These are phyloP conservation scores for Hyposoter dolosus DNA, from an alignment of 2,888 invertebrate genomes.

Conservation along the genomic window DNA sequence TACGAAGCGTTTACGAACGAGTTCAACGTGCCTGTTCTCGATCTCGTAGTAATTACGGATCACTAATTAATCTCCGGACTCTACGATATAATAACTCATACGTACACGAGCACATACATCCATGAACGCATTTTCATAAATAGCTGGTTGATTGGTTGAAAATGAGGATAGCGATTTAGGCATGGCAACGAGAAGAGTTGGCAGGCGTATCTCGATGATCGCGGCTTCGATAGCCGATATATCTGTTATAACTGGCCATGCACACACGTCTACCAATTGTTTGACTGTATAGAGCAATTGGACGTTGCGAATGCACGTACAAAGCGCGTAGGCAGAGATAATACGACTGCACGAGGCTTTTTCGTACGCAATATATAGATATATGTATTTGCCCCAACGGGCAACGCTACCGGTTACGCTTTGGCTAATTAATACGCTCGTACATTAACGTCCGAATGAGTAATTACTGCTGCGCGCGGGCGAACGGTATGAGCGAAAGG, in stretches of 20 bases:
- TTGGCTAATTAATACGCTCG: constrained; percentile 80
- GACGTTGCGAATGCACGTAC: constrained; percentile 25
- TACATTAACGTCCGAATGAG: constrained; percentile 81
- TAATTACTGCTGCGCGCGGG: constrained; percentile 75
- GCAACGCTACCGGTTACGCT: constrained; percentile 70
- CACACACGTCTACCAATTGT: neutral
- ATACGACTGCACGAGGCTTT: constrained; percentile 40
- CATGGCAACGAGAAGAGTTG: constrained; percentile 21
- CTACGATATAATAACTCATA: constrained; percentile 6
- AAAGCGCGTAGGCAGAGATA: constrained; percentile 64
- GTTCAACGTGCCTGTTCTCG: constrained; percentile 48
- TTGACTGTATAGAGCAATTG: constrained; percentile 14
- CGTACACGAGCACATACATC: neutral
- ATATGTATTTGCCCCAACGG: constrained; percentile 52
- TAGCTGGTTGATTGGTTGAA: constrained; percentile 35
- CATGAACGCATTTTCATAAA: neutral
- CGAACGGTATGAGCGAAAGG: constrained; percentile 59
- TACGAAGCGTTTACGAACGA: constrained; percentile 45
- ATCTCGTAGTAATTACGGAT: constrained; percentile 52
- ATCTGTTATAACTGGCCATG: neutral
- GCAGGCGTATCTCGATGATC: constrained; percentile 52
- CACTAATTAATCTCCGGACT: constrained; percentile 59
- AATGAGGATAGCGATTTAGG: constrained; percentile 55
- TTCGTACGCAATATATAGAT: neutral
- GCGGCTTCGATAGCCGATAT: constrained; percentile 59